These are phyloP conservation scores for Bungarus multicinctus DNA, from an alignment of 2,113 vertebrate genomes.

Conservation along the genomic window DNA sequence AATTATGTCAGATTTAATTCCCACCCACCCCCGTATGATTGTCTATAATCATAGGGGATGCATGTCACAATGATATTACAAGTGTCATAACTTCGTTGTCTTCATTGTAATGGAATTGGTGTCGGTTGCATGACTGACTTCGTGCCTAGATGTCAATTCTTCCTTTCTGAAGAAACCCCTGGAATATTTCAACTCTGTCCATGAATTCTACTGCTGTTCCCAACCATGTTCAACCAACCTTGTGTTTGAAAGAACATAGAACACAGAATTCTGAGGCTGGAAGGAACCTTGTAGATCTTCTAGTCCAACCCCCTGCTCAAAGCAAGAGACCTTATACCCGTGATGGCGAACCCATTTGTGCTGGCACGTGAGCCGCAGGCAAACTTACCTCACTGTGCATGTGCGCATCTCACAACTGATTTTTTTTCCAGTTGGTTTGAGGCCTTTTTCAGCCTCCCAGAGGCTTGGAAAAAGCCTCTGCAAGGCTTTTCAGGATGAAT, in stretches of 20 bases:
- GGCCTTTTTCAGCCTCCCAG: too few species aligned
- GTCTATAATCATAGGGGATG: background rate
- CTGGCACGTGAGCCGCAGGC: too few species aligned
- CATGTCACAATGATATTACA: background rate
- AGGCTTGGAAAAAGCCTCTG: too few species aligned
- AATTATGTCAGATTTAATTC: background rate
- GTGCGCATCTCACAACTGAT: too few species aligned
- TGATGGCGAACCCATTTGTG: too few species aligned
- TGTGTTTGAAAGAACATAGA: background rate
- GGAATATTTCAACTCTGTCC: background rate
- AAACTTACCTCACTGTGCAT: too few species aligned
- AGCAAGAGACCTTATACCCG: too few species aligned
- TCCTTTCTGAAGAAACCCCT: background rate
- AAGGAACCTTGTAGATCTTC: background rate
- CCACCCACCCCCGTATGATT: background rate
- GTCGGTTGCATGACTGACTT: background rate
- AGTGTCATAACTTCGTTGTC: background rate
- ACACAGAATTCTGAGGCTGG: background rate
- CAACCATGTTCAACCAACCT: background rate
- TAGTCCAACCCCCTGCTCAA: too few species aligned
- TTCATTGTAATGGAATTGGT: background rate
- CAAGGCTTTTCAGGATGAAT: too few species aligned
- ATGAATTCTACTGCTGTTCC: background rate
- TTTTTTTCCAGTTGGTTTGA: too few species aligned
- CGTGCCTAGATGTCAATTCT: background rate